These are phyloP conservation scores for Onychostoma macrolepis DNA, from an alignment of 2,113 vertebrate genomes.

Conservation along the genomic window DNA sequence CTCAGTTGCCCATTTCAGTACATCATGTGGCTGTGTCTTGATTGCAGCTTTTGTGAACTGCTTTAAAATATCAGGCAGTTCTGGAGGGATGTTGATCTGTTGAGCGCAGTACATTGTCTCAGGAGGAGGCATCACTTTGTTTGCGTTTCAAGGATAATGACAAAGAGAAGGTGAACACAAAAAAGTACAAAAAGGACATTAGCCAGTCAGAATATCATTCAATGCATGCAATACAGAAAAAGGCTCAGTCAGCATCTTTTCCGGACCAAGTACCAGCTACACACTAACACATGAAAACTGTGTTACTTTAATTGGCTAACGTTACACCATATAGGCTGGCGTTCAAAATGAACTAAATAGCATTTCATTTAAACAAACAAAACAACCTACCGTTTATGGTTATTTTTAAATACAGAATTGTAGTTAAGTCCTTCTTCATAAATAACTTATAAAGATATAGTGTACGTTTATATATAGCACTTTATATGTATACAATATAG, in stretches of 20 bases:
- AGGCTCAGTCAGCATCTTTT: neutral
- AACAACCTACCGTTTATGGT: neutral
- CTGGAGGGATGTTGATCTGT: slow-evolving; percentile 89
- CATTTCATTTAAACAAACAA: neutral
- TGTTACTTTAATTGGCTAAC: neutral
- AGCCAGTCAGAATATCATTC: neutral
- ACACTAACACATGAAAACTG: neutral
- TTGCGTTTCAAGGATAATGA: neutral
- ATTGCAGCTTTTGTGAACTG: slow-evolving; percentile 94
- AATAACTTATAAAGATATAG: neutral
- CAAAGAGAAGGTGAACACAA: neutral
- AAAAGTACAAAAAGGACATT: neutral
- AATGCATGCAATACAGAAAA: neutral
- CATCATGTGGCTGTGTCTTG: slow-evolving; percentile 87
- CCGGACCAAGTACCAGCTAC: neutral
- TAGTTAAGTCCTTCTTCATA: neutral
- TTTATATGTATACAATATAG: neutral
- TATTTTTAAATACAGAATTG: neutral
- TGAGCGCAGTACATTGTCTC: slow-evolving; percentile 89
- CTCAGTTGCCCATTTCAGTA: slow-evolving; percentile 88
- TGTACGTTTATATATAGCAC: neutral
- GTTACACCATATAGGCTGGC: no score
- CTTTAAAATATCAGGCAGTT: slow-evolving; percentile 89
- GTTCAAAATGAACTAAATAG: neutral
- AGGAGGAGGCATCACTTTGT: slow-evolving; percentile 81